Percentiles rank a stretch among this genome's conserved stretches.
phyloP scores from a whole-genome alignment of 2,888 invertebrate genomes.

The Yponomeuta evonymella region DNA sequence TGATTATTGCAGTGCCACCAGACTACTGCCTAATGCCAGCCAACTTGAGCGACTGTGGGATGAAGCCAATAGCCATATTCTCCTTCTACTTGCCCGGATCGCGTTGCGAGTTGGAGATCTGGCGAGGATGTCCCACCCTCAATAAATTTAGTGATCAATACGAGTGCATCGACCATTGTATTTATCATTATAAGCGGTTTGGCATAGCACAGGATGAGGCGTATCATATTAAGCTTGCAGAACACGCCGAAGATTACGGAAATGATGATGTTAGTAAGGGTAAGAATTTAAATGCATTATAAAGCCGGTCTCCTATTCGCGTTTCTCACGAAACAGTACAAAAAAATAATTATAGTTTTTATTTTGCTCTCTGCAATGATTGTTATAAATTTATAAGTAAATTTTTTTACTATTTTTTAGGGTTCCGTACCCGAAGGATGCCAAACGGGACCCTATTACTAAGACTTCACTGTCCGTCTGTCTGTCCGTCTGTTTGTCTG shows the following conservation, averaged over 20 bases:
- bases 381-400: no score
- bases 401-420: no score
- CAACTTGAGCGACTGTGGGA: conserved; percentile 42
- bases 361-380: no score
- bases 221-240: not conserved
- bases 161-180: conserved; percentile 27
- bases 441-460: no score
- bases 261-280: not conserved
- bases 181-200: not conserved
- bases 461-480: no score
- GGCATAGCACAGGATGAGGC: not conserved
- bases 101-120: conserved; percentile 45
- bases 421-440: no score
- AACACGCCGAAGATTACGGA: not conserved
- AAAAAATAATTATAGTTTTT: no score
- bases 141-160: conserved; percentile 47
- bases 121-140: conserved; percentile 55
- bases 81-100: conserved; percentile 53
- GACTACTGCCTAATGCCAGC: conserved; percentile 41
- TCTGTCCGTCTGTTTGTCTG: no score
- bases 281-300: no score
- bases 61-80: conserved; percentile 37
- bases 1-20: conserved; percentile 36
- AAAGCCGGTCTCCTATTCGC: no score
- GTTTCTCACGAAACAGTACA: no score